Conservation (phyloP, 2,797 vertebrate genomes). For the Megalops cyprinoides region DNA sequence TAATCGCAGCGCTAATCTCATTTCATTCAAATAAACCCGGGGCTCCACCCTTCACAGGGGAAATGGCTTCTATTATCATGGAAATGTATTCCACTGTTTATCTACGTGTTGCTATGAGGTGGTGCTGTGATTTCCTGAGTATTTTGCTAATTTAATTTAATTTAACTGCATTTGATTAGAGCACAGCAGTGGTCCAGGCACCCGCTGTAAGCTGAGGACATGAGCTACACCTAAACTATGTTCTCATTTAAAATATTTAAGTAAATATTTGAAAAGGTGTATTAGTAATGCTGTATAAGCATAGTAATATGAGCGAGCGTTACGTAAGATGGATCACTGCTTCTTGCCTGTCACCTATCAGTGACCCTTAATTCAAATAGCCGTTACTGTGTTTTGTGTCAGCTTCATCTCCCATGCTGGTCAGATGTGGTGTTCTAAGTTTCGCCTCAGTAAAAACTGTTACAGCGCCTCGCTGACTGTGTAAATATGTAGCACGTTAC, state of each 20-base stretch:
- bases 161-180: neutral
- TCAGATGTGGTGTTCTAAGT: neutral
- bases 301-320: no score
- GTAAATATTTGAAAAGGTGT: neutral
- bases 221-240: neutral
- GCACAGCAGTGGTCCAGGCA: neutral
- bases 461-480: no score
- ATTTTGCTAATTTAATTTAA: no score
- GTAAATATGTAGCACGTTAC: neutral
- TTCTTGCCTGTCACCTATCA: no score
- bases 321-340: no score
- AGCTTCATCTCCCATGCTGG: no score
- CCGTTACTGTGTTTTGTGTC: no score
- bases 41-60: neutral
- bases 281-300: neutral
- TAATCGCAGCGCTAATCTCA: neutral
- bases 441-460: neutral
- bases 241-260: neutral
- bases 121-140: neutral
- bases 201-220: neutral
- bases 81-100: neutral
- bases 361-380: no score
- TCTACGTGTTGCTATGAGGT: neutral
- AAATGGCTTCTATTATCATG: neutral
- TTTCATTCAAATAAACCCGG: neutral